Percentiles rank a stretch among this genome's conserved stretches.
phyloP scores from a whole-genome alignment of 2,888 invertebrate species.

The Andrena fulva region DNA sequence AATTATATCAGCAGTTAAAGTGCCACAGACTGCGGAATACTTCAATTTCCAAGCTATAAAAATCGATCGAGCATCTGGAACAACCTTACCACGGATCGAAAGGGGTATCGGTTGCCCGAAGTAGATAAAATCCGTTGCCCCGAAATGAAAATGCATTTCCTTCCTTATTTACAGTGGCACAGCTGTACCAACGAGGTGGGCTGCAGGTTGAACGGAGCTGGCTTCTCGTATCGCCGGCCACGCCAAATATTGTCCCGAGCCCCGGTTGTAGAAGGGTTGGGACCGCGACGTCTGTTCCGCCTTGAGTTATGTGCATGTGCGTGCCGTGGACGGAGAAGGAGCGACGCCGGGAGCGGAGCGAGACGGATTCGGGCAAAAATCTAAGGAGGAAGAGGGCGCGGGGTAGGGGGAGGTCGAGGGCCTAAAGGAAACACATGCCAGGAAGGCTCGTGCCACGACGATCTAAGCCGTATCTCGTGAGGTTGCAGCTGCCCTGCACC shows the following conservation, averaged over 20 bases:
- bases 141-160: slow-evolving; percentile 26
- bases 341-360: slow-evolving; percentile 7
- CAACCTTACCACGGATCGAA: not conserved
- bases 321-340: slow-evolving; percentile 44
- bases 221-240: slow-evolving; percentile 16
- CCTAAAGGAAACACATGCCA: slow-evolving; percentile 80
- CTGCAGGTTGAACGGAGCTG: slow-evolving; percentile 48
- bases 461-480: slow-evolving; percentile 79
- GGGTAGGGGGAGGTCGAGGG: slow-evolving; percentile 57
- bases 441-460: slow-evolving; percentile 82
- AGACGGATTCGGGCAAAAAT: slow-evolving; percentile 50
- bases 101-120: not conserved
- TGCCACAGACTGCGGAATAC: too few species aligned
- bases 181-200: slow-evolving; percentile 38
- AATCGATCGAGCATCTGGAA: too few species aligned
- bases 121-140: slow-evolving; percentile 1
- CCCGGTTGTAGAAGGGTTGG: slow-evolving; percentile 37
- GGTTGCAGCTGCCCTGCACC: slow-evolving; percentile 78
- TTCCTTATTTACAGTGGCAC: slow-evolving; percentile 23
- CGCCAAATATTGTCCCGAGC: slow-evolving; percentile 43
- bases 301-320: slow-evolving; percentile 36
- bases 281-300: slow-evolving; percentile 50
- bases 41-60: too few species aligned
- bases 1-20: too few species aligned
- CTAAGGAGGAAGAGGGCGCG: slow-evolving; percentile 55